Conservation (phyloP, 2,888 invertebrate species). For the Erpobdella octoculata region DNA sequence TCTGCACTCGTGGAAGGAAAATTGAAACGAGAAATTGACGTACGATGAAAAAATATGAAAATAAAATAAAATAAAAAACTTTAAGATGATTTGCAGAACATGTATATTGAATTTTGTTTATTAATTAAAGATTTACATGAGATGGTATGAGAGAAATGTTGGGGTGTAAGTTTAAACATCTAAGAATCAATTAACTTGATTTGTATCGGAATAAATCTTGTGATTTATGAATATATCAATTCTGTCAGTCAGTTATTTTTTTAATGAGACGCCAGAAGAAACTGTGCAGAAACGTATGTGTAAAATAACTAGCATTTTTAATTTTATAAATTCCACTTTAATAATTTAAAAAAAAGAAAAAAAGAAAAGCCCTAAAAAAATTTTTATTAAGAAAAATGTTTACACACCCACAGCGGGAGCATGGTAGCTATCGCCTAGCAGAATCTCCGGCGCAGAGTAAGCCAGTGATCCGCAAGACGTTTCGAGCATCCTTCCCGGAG, state of each 20-base stretch:
- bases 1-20: constrained; percentile 57
- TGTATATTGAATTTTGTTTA: too few relatives aligned
- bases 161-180: too few relatives aligned
- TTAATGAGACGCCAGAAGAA: too few relatives aligned
- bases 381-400: background rate
- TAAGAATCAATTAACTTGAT: too few relatives aligned
- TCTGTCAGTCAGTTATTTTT: too few relatives aligned
- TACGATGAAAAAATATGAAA: background rate
- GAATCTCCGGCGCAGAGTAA: constrained; percentile 96
- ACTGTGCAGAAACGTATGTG: too few relatives aligned
- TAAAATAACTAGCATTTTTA: too few relatives aligned
- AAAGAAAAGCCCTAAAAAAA: background rate
- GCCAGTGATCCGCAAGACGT: constrained; percentile 97
- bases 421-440: constrained; percentile 95
- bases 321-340: background rate
- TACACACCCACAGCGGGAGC: constrained; percentile 86
- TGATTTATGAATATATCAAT: too few relatives aligned
- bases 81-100: background rate
- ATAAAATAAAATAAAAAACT: background rate
- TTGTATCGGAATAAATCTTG: too few relatives aligned
- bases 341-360: background rate
- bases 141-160: too few relatives aligned
- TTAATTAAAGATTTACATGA: too few relatives aligned
- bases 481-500: constrained; percentile 86
- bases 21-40: background rate